phyloP scores from a whole-genome alignment of 1,140 invertebrate species.

The Caenorhabditis remanei region DNA sequence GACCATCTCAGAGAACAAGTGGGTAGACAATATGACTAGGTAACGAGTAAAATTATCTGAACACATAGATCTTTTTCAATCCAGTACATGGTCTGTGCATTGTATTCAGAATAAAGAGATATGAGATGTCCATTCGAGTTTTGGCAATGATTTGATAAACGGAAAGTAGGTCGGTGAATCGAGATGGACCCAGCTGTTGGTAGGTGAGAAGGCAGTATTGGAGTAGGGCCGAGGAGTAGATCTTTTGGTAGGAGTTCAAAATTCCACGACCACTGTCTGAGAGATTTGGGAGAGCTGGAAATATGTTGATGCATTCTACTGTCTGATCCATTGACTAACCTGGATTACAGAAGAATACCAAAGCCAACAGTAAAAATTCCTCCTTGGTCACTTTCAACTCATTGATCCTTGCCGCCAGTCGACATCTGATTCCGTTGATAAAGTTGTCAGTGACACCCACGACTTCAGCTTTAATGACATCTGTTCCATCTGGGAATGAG shows the following conservation, averaged over 20 bases:
- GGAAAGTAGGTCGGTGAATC: slow-evolving; percentile 2
- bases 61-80: neutral
- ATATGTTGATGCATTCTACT: no score
- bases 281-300: neutral
- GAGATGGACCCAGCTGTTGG: neutral
- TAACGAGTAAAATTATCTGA: neutral
- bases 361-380: neutral
- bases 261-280: neutral
- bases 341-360: slow-evolving; percentile 16
- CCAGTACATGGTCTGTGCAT: neutral
- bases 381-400: slow-evolving; percentile 27
- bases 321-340: neutral
- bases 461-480: neutral
- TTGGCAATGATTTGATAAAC: neutral
- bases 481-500: neutral
- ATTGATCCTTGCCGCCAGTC: neutral
- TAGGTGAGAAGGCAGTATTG: neutral
- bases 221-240: neutral
- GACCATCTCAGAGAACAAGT: no score
- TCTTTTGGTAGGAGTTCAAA: neutral
- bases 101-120: neutral
- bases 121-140: neutral
- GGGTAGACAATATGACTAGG: no score
- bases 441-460: neutral
- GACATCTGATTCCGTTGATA: neutral